Conservation (phyloP, 2,797 vertebrate species). For the Peromyscus melanophrys region DNA sequence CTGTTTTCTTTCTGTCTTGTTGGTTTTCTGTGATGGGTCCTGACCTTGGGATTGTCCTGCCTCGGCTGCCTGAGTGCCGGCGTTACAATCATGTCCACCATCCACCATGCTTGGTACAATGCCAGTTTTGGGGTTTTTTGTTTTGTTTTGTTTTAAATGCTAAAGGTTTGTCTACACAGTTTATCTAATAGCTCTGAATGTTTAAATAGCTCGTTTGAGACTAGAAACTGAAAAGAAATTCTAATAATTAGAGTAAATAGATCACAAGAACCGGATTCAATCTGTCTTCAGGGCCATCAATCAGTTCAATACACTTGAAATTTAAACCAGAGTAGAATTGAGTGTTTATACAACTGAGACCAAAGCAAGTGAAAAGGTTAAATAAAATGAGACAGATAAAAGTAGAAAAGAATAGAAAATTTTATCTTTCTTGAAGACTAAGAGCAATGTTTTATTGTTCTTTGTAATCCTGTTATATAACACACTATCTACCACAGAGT, state of each 20-base stretch:
- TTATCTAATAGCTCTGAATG: conserved; percentile 35
- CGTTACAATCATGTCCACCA: not conserved
- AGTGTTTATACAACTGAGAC: not conserved
- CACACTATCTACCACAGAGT: not conserved
- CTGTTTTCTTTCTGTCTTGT: not conserved
- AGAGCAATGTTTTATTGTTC: not conserved
- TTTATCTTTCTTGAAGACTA: not conserved
- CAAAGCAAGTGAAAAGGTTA: conserved; percentile 2
- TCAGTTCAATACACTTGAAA: not conserved
- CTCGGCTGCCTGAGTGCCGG: not conserved
- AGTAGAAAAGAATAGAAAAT: not conserved
- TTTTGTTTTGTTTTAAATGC: conserved; percentile 20
- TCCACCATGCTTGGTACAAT: not conserved
- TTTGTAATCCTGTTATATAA: not conserved
- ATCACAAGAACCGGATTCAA: conserved; percentile 9
- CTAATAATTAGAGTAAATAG: not conserved
- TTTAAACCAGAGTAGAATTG: conserved; percentile 42
- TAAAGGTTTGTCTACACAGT: conserved; percentile 6
- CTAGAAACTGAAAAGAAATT: conserved; percentile 36
- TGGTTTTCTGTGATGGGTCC: not conserved
- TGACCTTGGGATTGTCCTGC: not conserved
- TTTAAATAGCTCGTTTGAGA: conserved; percentile 27
- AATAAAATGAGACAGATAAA: conserved; percentile 20
- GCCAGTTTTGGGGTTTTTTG: not conserved
- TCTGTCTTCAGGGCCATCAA: conserved; percentile 16